Evolutionary conservation across 2,113 vertebrate species (phyloP).

Genomic region (Drymodes brunneopygia): DNA sequence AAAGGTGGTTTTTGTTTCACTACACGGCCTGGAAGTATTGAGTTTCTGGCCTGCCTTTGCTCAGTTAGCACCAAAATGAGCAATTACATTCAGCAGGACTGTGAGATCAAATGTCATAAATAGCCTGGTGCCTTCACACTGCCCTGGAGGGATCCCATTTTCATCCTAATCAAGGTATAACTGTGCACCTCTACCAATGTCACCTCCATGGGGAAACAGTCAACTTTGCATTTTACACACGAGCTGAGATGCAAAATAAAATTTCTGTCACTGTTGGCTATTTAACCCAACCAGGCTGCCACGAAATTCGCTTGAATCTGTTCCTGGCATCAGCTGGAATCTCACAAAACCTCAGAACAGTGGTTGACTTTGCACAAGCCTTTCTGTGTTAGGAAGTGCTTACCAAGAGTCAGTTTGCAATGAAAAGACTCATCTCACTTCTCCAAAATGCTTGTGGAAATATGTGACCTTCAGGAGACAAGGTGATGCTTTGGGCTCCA

Average conservation of each 20-base stretch:
- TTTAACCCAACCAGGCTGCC: neutral
- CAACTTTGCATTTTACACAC: neutral
- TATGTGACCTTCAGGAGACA: neutral
- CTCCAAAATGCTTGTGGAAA: neutral
- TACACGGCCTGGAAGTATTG: neutral
- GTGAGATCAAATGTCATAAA: neutral
- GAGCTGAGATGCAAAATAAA: neutral
- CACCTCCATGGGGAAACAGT: neutral
- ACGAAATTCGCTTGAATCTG: neutral
- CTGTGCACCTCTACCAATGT: neutral
- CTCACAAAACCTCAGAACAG: neutral
- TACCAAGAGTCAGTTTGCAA: neutral
- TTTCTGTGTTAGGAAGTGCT: neutral
- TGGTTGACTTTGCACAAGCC: neutral
- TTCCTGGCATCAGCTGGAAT: neutral
- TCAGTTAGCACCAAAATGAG: neutral
- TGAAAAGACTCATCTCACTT: neutral
- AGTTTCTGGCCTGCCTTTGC: neutral
- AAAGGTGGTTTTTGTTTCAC: neutral
- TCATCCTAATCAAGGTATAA: neutral
- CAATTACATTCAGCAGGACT: neutral
- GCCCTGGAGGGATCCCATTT: neutral
- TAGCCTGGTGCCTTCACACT: neutral
- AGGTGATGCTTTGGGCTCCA: neutral
- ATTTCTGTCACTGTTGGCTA: neutral